Percentiles rank a stretch among this genome's conserved stretches.
These are phyloP conservation scores for Suricata suricatta DNA, from an alignment of 2,113 vertebrate genomes.

Conservation along the genomic window DNA sequence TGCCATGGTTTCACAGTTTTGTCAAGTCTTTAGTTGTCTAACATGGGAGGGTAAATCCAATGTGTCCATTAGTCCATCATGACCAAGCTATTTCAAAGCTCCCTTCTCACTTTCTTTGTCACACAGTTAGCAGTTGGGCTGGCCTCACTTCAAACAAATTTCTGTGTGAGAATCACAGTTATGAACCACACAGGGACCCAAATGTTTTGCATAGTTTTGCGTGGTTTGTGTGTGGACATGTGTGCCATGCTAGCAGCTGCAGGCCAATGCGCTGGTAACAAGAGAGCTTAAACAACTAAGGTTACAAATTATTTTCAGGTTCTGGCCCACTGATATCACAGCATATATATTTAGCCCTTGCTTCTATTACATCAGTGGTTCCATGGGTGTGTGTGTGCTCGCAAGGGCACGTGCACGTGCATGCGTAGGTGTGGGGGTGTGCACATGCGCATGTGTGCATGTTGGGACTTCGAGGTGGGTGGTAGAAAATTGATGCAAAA, in stretches of 20 bases:
- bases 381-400: background rate
- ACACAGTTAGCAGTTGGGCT: background rate
- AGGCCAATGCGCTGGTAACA: background rate
- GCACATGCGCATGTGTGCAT: background rate
- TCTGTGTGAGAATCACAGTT: background rate
- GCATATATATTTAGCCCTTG: background rate
- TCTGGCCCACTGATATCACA: background rate
- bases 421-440: too few relatives aligned
- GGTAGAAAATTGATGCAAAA: background rate
- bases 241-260: background rate
- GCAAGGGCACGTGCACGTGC: too few relatives aligned
- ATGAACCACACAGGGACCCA: background rate
- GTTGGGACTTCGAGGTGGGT: background rate
- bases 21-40: background rate
- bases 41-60: background rate
- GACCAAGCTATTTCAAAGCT: background rate
- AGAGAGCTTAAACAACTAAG: background rate
- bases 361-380: background rate
- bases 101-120: background rate
- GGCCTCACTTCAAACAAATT: background rate
- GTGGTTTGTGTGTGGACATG: background rate
- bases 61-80: background rate
- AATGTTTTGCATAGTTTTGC: background rate
- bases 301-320: background rate
- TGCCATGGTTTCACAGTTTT: background rate